These are phyloP conservation scores for Cistogaster globosa DNA, from an alignment of 2,888 invertebrate species.

Conservation along the genomic window DNA sequence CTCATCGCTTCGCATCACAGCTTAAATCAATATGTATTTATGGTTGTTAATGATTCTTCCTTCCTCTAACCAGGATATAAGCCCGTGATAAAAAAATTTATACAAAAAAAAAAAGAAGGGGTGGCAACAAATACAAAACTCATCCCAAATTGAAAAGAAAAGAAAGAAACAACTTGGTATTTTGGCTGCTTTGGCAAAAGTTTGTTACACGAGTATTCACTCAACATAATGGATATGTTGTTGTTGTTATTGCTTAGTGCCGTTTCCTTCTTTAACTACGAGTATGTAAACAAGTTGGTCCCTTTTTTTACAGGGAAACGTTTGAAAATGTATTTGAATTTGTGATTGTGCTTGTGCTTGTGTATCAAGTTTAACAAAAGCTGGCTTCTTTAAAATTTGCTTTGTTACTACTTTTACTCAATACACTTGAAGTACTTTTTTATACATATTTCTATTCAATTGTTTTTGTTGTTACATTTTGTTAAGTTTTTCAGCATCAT, in stretches of 20 bases:
- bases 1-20: constrained; percentile 51
- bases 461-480: constrained; percentile 38
- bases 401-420: constrained; percentile 63
- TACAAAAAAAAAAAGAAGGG: constrained; percentile 17
- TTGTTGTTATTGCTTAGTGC: constrained; percentile 55
- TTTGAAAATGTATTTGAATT: not conserved
- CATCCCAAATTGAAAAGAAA: not conserved
- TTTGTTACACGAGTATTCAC: constrained; percentile 34
- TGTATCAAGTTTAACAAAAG: constrained; percentile 47
- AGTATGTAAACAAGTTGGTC: constrained; percentile 67
- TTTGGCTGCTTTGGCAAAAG: constrained; percentile 58
- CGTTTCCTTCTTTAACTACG: constrained; percentile 60
- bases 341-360: not conserved
- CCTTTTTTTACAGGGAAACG: constrained; percentile 38
- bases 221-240: constrained; percentile 16
- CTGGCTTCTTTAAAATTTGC: constrained; percentile 63
- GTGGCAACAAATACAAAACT: constrained; percentile 44
- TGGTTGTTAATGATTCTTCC: constrained; percentile 18
- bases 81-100: not conserved
- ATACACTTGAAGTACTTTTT: constrained; percentile 58
- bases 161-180: not conserved
- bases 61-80: constrained; percentile 9
- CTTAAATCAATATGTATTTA: constrained; percentile 1
- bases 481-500: constrained; percentile 47
- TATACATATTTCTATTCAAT: constrained; percentile 12